phyloP scores from a whole-genome alignment of 2,797 vertebrate species.

The Limosa lapponica region DNA sequence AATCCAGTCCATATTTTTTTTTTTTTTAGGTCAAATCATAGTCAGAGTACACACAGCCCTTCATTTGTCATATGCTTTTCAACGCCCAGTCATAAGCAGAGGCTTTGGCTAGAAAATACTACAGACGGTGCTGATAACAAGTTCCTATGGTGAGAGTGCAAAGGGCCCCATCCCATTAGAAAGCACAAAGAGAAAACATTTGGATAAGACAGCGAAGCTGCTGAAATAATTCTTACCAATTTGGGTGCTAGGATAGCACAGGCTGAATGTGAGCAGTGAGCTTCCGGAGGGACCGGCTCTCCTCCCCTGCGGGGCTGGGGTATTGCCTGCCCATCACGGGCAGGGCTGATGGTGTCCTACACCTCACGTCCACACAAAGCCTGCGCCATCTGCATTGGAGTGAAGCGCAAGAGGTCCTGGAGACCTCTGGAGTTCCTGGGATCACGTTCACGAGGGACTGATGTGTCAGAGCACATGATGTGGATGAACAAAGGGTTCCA shows the following conservation, averaged over 20 bases:
- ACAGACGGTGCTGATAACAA: neutral
- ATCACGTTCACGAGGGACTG: neutral
- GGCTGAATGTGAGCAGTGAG: neutral
- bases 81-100: neutral
- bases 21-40: neutral
- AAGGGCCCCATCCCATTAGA: neutral
- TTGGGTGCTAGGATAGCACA: neutral
- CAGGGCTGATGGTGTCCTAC: neutral
- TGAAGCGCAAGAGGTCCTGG: neutral
- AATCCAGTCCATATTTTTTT: neutral
- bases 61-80: neutral
- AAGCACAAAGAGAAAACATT: neutral
- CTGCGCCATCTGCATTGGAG: neutral
- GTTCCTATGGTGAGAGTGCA: neutral
- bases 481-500: neutral
- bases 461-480: neutral
- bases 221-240: neutral
- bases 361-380: neutral
- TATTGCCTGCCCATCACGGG: too few species aligned
- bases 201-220: neutral
- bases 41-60: neutral
- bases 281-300: accelerated
- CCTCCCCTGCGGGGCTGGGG: neutral
- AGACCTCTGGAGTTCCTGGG: neutral
- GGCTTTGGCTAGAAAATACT: neutral